These are phyloP conservation scores for Tiliacea aurago DNA, from an alignment of 2,888 invertebrate genomes.

Conservation along the genomic window DNA sequence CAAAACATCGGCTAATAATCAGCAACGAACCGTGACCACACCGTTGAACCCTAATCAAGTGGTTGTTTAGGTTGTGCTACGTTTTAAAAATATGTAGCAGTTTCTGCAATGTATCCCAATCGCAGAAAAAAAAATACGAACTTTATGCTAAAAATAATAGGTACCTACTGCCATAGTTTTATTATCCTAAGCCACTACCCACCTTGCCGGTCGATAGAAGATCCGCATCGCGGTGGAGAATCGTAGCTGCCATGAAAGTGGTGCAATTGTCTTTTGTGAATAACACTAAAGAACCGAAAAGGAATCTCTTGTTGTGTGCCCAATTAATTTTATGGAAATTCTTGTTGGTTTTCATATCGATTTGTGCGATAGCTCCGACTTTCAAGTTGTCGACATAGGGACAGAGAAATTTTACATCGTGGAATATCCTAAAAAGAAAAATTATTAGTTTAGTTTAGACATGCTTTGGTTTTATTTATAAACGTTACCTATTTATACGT, in stretches of 20 bases:
- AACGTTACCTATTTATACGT: background rate
- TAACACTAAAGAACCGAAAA: conserved; percentile 93
- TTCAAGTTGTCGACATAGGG: conserved; percentile 78
- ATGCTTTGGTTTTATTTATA: background rate
- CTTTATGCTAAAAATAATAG: too few species aligned
- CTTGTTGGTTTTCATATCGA: conserved; percentile 73
- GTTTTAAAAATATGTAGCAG: background rate
- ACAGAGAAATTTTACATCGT: conserved; percentile 81
- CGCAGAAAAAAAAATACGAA: too few species aligned
- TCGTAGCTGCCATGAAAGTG: conserved; percentile 92
- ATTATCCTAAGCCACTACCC: conserved; percentile 32
- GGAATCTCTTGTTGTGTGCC: conserved; percentile 89
- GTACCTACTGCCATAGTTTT: too few species aligned
- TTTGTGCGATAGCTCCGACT: conserved; percentile 79
- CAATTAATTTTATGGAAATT: conserved; percentile 80
- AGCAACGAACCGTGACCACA: background rate
- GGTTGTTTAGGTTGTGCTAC: background rate
- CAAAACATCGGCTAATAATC: background rate
- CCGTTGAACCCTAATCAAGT: background rate
- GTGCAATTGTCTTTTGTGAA: conserved; percentile 93
- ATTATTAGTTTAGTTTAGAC: background rate
- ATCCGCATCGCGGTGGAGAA: conserved; percentile 89
- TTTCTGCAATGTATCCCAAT: too few species aligned
- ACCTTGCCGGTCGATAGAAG: conserved; percentile 80
- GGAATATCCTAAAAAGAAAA: conserved; percentile 79